Base-by-base conservation (phyloP, 2,888 invertebrate genomes). In the Eupithecia insigniata region DNA sequence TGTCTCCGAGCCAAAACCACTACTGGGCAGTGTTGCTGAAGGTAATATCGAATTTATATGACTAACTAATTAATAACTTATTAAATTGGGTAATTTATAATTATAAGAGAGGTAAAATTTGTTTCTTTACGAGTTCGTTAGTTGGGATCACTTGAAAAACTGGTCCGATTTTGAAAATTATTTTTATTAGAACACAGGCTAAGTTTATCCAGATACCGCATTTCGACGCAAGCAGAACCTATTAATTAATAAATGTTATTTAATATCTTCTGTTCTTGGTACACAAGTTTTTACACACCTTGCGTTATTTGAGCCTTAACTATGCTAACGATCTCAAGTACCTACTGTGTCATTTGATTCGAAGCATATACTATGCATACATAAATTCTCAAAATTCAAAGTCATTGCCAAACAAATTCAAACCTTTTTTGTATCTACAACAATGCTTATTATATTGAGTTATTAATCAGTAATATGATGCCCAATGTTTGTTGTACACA, bases 1-100 rank as follows among this genome's bases (percentile, higher is more conserved):
- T 1, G 80, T 82, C 10, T 85, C 89, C 0, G 77, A 87, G 76
- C 89, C 90, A 2, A 89, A 85, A 69, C 93, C 92, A 0, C 84
- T 88, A 2, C 32, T 84, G 8, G 84, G 76, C 67, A 89, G 89
- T 74, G 83, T 92, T 6, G 76, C 82, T 39, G 87, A 90, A 82
- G 93, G 93, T 92, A 81, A 80, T 39, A 16, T 22, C 4, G 1
- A 58, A 70, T 34, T 58, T 26, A 0, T 43, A 26, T 22, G 12
- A 22, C n/a, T 0, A 51, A 22, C 5, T 39, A 16, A 39, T 18
- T 18, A 5, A 39, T 39, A 39, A 39, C 39, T 39, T 39, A 16
- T 39, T 16, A 16, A 12, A 36, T 36, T 32, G 16, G 16, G 39
- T 39, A 39, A 18, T 39, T 39, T 8, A 43, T 43, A 3, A 43